These are phyloP conservation scores for Harpegnathos saltator DNA, from an alignment of 1,140 invertebrate genomes.

Conservation along the genomic window DNA sequence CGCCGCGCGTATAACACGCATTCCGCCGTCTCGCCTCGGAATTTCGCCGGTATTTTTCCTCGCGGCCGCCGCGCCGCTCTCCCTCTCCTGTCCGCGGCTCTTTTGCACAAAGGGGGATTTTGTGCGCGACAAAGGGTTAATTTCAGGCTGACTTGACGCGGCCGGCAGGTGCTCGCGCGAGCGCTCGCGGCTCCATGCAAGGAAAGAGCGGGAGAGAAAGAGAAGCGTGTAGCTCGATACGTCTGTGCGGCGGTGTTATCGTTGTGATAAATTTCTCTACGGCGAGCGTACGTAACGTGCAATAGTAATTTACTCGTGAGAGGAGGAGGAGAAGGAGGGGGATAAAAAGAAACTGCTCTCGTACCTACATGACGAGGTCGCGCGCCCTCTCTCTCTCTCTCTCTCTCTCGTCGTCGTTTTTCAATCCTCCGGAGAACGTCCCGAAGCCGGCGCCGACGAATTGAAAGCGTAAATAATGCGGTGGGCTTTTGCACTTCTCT, in stretches of 20 bases:
- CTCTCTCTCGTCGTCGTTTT: too few relatives aligned
- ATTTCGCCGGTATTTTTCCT: not conserved
- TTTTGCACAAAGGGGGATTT: too few relatives aligned
- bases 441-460: not conserved
- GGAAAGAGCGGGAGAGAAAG: too few relatives aligned
- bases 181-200: too few relatives aligned
- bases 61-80: not conserved
- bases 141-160: too few relatives aligned
- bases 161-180: too few relatives aligned
- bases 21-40: not conserved
- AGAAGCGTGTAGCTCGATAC: not conserved
- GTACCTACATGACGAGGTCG: not conserved
- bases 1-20: too few relatives aligned
- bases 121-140: too few relatives aligned
- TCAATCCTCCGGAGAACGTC: not conserved
- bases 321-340: not conserved
- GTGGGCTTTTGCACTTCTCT: not conserved
- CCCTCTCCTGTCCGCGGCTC: too few relatives aligned
- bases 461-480: constrained; percentile 44
- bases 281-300: not conserved
- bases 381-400: too few relatives aligned
- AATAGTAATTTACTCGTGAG: not conserved
- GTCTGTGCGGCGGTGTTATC: not conserved
- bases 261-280: not conserved
- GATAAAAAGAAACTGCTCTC: not conserved